Percentiles rank a stretch among this genome's conserved stretches.
phyloP scores from a whole-genome alignment of 2,888 invertebrate species.

The Thumatha senex region DNA sequence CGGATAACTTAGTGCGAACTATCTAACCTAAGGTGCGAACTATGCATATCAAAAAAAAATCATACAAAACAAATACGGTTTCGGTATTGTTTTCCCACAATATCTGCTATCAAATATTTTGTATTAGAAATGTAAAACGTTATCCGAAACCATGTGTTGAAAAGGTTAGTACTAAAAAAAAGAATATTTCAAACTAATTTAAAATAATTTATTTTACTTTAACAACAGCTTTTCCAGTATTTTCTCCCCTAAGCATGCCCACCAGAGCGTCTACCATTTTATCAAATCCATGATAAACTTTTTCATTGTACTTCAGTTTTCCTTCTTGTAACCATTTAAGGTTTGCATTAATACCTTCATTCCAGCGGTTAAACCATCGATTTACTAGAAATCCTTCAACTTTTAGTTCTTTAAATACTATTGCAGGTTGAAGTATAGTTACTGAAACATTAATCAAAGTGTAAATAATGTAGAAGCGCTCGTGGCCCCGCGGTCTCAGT shows the following conservation, averaged over 20 bases:
- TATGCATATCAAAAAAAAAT: no score
- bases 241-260: slow-evolving; percentile 85
- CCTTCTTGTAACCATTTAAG: slow-evolving; percentile 86
- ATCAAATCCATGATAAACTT: slow-evolving; percentile 88
- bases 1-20: no score
- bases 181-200: no score
- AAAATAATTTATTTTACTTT: slow-evolving; percentile 69
- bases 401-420: slow-evolving; percentile 85
- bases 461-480: background rate
- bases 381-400: slow-evolving; percentile 86
- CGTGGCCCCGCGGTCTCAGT: no score
- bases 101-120: no score
- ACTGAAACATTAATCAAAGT: slow-evolving; percentile 45
- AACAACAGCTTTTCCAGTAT: slow-evolving; percentile 88
- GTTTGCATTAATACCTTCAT: slow-evolving; percentile 86
- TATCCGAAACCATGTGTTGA: no score
- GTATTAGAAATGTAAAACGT: no score
- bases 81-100: no score
- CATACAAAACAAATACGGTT: no score
- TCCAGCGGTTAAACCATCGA: slow-evolving; percentile 84
- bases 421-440: slow-evolving; percentile 80
- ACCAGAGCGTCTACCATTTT: slow-evolving; percentile 88
- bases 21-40: no score
- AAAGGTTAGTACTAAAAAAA: no score
- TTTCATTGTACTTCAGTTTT: slow-evolving; percentile 87